phyloP scores from a whole-genome alignment of 1,140 invertebrate genomes.

The Pogonognathellus flavescens region DNA sequence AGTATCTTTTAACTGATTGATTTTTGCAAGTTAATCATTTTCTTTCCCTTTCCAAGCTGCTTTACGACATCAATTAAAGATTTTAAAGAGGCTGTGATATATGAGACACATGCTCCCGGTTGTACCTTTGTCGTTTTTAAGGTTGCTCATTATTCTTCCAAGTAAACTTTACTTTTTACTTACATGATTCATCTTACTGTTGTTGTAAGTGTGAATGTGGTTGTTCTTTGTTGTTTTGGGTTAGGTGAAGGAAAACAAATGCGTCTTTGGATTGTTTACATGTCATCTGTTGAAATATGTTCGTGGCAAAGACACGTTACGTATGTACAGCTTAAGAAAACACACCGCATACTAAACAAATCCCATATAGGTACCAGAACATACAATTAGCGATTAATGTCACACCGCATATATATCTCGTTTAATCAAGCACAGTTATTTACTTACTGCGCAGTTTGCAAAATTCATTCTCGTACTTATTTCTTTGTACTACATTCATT shows the following conservation, averaged over 20 bases:
- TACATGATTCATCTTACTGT: background rate
- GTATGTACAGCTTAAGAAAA: background rate
- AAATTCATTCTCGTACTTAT: no score
- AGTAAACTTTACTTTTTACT: background rate
- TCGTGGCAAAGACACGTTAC: background rate
- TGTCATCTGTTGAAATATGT: constrained; percentile 28
- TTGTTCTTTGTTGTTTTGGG: constrained; percentile 3
- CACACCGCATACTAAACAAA: background rate
- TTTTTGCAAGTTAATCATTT: no score
- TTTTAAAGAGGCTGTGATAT: background rate
- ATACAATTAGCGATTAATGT: constrained; percentile 16
- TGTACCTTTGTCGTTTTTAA: background rate
- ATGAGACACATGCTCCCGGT: background rate
- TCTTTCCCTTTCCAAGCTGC: no score
- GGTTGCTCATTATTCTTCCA: no score
- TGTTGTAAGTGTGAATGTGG: background rate
- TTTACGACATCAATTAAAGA: no score
- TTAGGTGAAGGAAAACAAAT: background rate
- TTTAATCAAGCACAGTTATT: background rate
- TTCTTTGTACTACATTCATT: no score
- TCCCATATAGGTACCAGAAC: background rate
- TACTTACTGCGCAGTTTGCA: background rate
- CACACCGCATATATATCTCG: constrained; percentile 2
- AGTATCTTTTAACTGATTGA: no score
- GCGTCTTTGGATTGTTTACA: background rate